phyloP scores from a whole-genome alignment of 1,140 invertebrate species.

The Eubasilissa regina region DNA sequence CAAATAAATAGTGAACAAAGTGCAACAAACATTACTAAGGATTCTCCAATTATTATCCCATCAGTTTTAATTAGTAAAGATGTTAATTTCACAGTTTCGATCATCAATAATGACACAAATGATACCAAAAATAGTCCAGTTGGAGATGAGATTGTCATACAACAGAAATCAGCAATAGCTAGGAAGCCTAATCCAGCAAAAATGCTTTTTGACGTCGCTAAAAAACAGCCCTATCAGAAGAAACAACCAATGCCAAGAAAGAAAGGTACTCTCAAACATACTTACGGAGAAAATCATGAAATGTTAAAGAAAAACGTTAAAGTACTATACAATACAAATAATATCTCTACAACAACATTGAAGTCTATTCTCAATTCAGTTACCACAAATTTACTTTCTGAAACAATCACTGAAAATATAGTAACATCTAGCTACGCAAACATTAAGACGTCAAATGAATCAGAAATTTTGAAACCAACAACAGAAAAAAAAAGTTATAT shows the following conservation, averaged over 20 bases:
- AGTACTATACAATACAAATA: slow-evolving; percentile 45
- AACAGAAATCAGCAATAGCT: slow-evolving; percentile 37
- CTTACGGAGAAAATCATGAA: slow-evolving; percentile 71
- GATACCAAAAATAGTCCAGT: not conserved
- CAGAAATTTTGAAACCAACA: not conserved
- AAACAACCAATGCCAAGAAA: slow-evolving; percentile 68
- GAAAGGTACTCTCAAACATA: slow-evolving; percentile 71
- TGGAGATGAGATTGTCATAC: slow-evolving; percentile 57
- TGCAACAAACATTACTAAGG: slow-evolving; percentile 39
- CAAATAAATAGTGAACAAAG: not conserved
- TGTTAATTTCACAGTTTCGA: slow-evolving; percentile 25
- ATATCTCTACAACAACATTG: not conserved
- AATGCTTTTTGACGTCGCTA: slow-evolving; percentile 49
- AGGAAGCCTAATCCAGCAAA: slow-evolving; percentile 45
- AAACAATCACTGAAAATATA: too few species aligned
- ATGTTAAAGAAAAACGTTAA: slow-evolving; percentile 65
- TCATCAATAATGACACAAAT: not conserved
- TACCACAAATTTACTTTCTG: too few species aligned
- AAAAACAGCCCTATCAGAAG: slow-evolving; percentile 60
- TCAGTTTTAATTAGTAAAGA: slow-evolving; percentile 55
- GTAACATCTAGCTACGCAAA: too few species aligned
- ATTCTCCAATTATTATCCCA: slow-evolving; percentile 58
- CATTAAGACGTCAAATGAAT: not conserved
- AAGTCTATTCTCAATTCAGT: not conserved
- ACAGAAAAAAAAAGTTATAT: not conserved